Evolutionary conservation across 1,140 invertebrate genomes (phyloP), one percentile per base, ranked within the genome.

Genomic region (Antheraea pernyi): DNA sequence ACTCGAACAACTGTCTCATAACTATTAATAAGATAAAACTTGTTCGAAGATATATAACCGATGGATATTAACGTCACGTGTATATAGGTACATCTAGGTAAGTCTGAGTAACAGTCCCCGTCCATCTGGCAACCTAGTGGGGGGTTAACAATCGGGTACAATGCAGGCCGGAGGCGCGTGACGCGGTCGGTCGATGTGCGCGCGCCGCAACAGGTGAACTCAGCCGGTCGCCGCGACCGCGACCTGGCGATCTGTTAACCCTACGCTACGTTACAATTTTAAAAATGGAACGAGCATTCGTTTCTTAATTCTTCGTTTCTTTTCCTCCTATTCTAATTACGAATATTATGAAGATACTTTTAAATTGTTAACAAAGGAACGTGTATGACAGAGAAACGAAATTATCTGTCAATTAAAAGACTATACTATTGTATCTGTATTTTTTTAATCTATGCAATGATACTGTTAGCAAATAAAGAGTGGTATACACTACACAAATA

Each of bases 191-290:
- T 70, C 68, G 68, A 65, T 70, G 4, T 70, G 68, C 68, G 68
- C 68, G 68, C 68, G 68, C 68, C 68, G 68, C 68, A 70, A 70
- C 68, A 70, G 68, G 68, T 69, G 68, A 69, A 19, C 36, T 39
- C 36, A n/a, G 10, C 63, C n/a, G 11, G 19, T 36, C 62, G 22
- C 22, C 22, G 30, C n/a, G 13, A 11, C 11, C 39, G 7, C 19
- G 18, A 42, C 63, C 63, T 30, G 39, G 19, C 63, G 16, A 22
- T 11, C 18, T 36, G 3, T 30, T 36, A 36, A 13, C 59, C 10
- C 11, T 30, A 10, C 59, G 59, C 11, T 30, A 10, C 59, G 59
- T 22, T 61, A 22, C 59, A 22, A 61, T 61, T 30, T 61, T 19
- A 61, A 61, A 61, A 16, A 53, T 53, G 10, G 46, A 16, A 53